These are phyloP conservation scores for Myzus persicae DNA, from an alignment of 1,140 invertebrate species.

Conservation along the genomic window DNA sequence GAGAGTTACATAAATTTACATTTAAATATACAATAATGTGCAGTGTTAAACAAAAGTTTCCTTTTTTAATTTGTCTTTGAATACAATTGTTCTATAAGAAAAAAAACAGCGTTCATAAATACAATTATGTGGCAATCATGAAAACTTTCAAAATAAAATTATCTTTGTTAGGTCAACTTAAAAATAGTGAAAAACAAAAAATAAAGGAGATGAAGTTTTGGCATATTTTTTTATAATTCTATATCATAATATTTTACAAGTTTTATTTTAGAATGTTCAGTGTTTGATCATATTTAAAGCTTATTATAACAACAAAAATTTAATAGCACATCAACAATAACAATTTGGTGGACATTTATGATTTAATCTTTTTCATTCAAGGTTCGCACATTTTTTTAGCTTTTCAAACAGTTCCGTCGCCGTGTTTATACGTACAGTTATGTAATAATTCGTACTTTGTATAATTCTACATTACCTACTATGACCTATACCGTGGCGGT, in stretches of 20 bases:
- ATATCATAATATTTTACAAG: not conserved
- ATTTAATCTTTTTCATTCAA: not conserved
- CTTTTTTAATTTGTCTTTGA: slow-evolving; percentile 21
- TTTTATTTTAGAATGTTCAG: not conserved
- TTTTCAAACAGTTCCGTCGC: not conserved
- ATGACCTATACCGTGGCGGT: not conserved
- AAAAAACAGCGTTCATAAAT: slow-evolving; percentile 37
- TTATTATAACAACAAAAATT: not conserved
- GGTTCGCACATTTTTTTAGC: not conserved
- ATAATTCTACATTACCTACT: not conserved
- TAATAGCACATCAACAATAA: not conserved
- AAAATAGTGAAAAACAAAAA: not conserved
- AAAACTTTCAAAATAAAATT: slow-evolving; percentile 45
- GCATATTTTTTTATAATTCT: slow-evolving; percentile 5
- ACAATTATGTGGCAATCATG: slow-evolving; percentile 22
- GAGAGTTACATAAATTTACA: slow-evolving; percentile 3
- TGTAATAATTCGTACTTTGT: slow-evolving; percentile 14
- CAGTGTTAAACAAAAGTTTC: not conserved
- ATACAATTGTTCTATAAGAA: slow-evolving; percentile 5
- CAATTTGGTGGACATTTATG: not conserved
- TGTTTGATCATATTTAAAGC: slow-evolving; percentile 10
- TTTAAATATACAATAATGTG: slow-evolving; percentile 13
- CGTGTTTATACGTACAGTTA: not conserved
- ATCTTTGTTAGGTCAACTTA: slow-evolving; percentile 14
- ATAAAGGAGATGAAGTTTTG: not conserved